Evolutionary conservation across 1,140 invertebrate species (phyloP).

Genomic region (Drosophila murphyi): DNA sequence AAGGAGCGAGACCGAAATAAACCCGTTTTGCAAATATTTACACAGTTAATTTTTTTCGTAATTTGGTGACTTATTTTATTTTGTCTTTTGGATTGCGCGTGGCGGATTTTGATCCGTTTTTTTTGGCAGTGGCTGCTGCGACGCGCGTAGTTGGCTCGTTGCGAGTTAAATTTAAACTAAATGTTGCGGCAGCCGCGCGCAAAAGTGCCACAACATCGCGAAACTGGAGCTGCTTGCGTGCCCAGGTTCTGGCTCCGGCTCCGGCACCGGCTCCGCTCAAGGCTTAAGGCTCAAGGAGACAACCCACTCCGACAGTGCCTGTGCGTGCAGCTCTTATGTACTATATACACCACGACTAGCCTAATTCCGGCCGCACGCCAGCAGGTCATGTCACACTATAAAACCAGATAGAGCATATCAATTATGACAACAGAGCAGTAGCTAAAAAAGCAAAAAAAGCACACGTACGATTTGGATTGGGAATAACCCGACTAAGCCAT

Average conservation of each 20-base stretch:
- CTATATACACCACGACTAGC: not conserved
- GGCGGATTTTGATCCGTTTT: slow-evolving; percentile 32
- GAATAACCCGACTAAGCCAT: no score
- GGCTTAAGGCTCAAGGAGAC: slow-evolving; percentile 3
- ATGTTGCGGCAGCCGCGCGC: slow-evolving; percentile 43
- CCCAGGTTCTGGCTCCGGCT: slow-evolving; percentile 2
- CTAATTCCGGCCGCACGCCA: slow-evolving; percentile 30
- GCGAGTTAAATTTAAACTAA: slow-evolving; percentile 83
- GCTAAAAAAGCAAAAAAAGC: slow-evolving; percentile 1
- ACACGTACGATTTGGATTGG: no score
- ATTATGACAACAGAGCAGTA: slow-evolving; percentile 71
- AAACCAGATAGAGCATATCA: slow-evolving; percentile 59
- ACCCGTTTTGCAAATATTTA: slow-evolving; percentile 67
- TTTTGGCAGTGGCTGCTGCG: slow-evolving; percentile 24
- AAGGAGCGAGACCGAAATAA: not conserved
- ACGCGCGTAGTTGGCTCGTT: slow-evolving; percentile 61
- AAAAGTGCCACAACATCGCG: slow-evolving; percentile 48
- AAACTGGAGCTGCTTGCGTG: slow-evolving; percentile 43
- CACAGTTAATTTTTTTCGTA: slow-evolving; percentile 52
- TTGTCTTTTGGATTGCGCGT: slow-evolving; percentile 23
- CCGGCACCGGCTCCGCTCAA: not conserved
- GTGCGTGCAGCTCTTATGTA: slow-evolving; percentile 29
- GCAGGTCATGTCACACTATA: slow-evolving; percentile 23
- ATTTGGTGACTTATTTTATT: slow-evolving; percentile 21
- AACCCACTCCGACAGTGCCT: not conserved